These are phyloP conservation scores for Ips typographus DNA, from an alignment of 1,140 invertebrate species.

Conservation along the genomic window DNA sequence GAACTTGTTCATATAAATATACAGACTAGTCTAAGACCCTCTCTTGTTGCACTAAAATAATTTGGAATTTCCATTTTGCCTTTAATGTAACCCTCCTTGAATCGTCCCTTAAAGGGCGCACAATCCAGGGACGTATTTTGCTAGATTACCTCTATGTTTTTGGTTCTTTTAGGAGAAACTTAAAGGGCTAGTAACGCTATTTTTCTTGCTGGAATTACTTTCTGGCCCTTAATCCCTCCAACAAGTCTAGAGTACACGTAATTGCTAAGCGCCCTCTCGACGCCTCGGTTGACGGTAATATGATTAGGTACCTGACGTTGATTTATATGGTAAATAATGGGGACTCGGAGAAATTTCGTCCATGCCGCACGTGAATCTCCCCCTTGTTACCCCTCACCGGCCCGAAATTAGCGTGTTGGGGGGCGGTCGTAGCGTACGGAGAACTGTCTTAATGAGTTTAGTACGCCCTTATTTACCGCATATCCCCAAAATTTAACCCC, in stretches of 20 bases:
- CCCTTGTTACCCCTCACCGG: neutral
- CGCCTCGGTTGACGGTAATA: conserved; percentile 38
- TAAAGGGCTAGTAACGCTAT: too few species aligned
- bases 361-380: conserved; percentile 26
- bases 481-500: conserved; percentile 20
- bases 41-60: conserved; percentile 29
- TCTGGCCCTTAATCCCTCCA: conserved; percentile 11
- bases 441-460: conserved; percentile 33
- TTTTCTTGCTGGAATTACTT: too few species aligned
- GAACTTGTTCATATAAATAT: conserved; percentile 24
- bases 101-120: neutral
- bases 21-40: conserved; percentile 26
- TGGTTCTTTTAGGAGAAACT: too few species aligned
- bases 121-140: conserved; percentile 2
- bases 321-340: conserved; percentile 44
- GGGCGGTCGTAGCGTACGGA: conserved; percentile 11
- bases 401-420: conserved; percentile 23
- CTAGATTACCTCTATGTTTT: too few species aligned
- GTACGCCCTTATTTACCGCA: conserved; percentile 34
- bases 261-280: conserved; percentile 33
- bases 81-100: conserved; percentile 16
- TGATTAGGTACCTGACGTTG: conserved; percentile 43
- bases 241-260: conserved; percentile 18
- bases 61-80: conserved; percentile 29
- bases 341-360: conserved; percentile 35